These are phyloP conservation scores for Ornithoptera alexandrae DNA, from an alignment of 2,888 invertebrate genomes.

Conservation along the genomic window DNA sequence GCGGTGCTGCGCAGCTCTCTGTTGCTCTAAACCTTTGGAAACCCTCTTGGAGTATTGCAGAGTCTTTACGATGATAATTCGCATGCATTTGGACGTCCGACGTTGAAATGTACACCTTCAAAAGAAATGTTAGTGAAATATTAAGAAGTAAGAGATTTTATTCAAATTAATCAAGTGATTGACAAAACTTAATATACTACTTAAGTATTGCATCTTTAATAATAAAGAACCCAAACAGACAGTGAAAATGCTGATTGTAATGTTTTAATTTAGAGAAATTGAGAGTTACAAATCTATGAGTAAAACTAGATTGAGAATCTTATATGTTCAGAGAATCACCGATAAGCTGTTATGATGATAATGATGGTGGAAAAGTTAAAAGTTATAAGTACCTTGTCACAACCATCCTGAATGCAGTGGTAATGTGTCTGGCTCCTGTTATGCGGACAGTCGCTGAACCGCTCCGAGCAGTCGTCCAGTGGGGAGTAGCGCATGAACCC, in stretches of 20 bases:
- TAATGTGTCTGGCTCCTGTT: conserved; percentile 97
- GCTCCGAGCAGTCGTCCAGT: conserved; percentile 94
- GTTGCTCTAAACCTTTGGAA: conserved; percentile 98
- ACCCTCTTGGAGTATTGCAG: conserved; percentile 98
- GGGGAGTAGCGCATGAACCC: conserved; percentile 98
- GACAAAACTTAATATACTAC: too few species aligned
- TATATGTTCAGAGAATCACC: too few species aligned
- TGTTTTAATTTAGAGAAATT: too few species aligned
- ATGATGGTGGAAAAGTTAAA: neutral
- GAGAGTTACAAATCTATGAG: too few species aligned
- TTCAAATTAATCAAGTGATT: too few species aligned
- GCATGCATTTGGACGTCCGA: conserved; percentile 99
- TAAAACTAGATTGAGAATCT: too few species aligned
- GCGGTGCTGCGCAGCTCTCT: conserved; percentile 94
- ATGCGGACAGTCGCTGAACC: conserved; percentile 92
- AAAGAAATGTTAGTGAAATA: neutral
- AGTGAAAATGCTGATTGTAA: too few species aligned
- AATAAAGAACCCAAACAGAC: too few species aligned
- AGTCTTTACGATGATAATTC: conserved; percentile 98
- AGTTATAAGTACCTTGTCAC: conserved; percentile 84
- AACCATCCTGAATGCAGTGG: conserved; percentile 96
- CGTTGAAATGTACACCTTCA: conserved; percentile 96
- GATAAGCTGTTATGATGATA: too few species aligned
- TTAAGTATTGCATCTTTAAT: too few species aligned
- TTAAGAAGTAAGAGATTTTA: too few species aligned